Conservation (phyloP, 2,888 invertebrate genomes). For the Mesorhabditis belari region DNA sequence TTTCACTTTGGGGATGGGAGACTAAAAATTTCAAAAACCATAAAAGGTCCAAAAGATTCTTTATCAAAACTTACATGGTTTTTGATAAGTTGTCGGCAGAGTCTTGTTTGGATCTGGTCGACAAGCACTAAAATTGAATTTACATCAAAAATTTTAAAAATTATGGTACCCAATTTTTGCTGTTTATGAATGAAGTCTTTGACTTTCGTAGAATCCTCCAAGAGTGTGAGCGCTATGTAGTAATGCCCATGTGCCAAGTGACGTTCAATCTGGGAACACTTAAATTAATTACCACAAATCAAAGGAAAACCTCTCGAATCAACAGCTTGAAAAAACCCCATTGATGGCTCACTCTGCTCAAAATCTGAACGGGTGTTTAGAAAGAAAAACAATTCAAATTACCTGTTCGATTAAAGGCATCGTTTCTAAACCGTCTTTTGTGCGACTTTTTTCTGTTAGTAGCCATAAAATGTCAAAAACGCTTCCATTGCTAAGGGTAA, state of each 20-base stretch:
- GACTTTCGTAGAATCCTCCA: slow-evolving; percentile 25
- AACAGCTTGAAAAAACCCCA: not conserved
- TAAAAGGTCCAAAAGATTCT: too few relatives aligned
- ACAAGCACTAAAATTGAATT: not conserved
- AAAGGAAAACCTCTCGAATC: not conserved
- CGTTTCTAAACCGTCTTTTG: slow-evolving; percentile 19
- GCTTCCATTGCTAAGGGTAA: slow-evolving; percentile 3
- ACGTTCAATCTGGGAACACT: slow-evolving; percentile 17
- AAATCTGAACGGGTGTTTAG: slow-evolving; percentile 1
- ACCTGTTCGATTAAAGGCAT: slow-evolving; percentile 24
- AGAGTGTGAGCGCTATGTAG: slow-evolving; percentile 28
- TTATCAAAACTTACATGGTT: too few relatives aligned
- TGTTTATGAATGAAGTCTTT: slow-evolving; percentile 25
- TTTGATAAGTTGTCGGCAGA: too few relatives aligned
- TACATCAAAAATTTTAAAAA: not conserved
- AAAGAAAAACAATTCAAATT: not conserved
- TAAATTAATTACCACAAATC: not conserved
- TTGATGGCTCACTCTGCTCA: not conserved
- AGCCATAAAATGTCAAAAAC: slow-evolving; percentile 32
- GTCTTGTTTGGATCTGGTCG: not conserved
- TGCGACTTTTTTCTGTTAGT: slow-evolving; percentile 10
- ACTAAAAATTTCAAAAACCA: too few relatives aligned
- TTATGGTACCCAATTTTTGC: slow-evolving; percentile 8
- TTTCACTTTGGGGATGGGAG: not conserved
- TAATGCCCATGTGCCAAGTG: slow-evolving; percentile 34